Base-by-base conservation (phyloP, 2,888 invertebrate species). In the Tubulanus polymorphus region DNA sequence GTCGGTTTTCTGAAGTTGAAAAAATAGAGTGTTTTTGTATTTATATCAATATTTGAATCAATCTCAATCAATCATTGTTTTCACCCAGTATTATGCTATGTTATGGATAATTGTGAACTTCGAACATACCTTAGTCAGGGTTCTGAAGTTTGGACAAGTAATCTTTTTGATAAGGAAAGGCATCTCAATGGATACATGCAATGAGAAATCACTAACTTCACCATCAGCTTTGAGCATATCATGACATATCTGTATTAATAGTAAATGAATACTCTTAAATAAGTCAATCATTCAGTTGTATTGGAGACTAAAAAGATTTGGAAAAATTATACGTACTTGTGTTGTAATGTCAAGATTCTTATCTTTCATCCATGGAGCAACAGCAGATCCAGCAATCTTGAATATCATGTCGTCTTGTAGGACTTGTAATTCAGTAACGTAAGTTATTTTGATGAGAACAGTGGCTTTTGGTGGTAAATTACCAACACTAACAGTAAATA, bases 401-500 rank as follows among this genome's bases (percentile, higher is more conserved):
- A 80, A 80, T 48, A 60, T 62, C 55, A 80, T 73, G 30, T 69
- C 56, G 46, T 75, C 79, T 3, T 69, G 77, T 50, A 79, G 76
- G 20, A 76, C 71, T 55, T 70, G 68, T 46, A 80, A 63, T 57
- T 80, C 80, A 12, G 77, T 69, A 30, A 80, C 76, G 58, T 80
- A 80, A 3, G 76, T 78, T 50, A 80, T 78, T 65, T 80, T 80
- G 53, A 80, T 78, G 2, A 80, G 58, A 2, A 76, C 79, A 25
- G 60, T 59, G n/a, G 74, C 69, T 6, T 66, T 54, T 2, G 79
- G 67, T 2, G 79, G 79, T 8, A 80, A 63, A 62, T 80, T 80
- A 12, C 80, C 80, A 26, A 80, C 75, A 63, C 74, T 78, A 23
- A 80, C 76, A 20, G 77, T 78, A 59, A 80, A 80, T 48, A 79